Evolutionary conservation across 2,888 invertebrate genomes (phyloP).

Genomic region (Rhagophthalmus giganteus): DNA sequence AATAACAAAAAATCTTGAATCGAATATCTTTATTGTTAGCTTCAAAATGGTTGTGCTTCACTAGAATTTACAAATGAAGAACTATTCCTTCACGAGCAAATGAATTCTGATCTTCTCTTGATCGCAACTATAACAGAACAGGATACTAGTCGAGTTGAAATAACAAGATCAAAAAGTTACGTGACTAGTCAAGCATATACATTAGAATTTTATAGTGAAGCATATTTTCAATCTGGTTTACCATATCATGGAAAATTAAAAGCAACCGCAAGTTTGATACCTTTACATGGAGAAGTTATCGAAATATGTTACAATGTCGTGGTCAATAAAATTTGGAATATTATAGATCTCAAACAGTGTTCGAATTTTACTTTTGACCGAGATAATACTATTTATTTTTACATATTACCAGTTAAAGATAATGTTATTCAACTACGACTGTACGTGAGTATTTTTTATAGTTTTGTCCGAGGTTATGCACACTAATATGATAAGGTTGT

Average conservation of each 20-base stretch:
- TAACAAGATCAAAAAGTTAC: conserved; percentile 62
- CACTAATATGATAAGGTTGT: not conserved
- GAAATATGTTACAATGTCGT: conserved; percentile 53
- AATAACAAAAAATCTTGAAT: too few species aligned
- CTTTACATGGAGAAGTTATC: conserved; percentile 39
- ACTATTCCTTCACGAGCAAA: conserved; percentile 28
- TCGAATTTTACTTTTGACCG: conserved; percentile 42
- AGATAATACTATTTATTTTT: conserved; percentile 44
- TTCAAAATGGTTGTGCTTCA: conserved; percentile 47
- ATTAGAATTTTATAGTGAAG: conserved; percentile 63
- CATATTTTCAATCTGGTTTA: conserved; percentile 70
- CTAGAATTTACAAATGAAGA: conserved; percentile 43
- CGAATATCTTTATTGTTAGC: too few species aligned
- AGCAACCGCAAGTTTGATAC: conserved; percentile 21
- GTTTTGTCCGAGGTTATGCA: not conserved
- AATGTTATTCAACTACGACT: conserved; percentile 48
- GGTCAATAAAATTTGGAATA: conserved; percentile 50
- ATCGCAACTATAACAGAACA: conserved; percentile 60
- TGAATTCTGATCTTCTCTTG: conserved; percentile 41
- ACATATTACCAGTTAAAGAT: conserved; percentile 47
- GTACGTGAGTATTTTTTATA: conserved; percentile 40
- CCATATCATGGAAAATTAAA: conserved; percentile 66
- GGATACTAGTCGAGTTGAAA: conserved; percentile 67
- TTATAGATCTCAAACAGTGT: conserved; percentile 47
- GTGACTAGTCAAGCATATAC: conserved; percentile 62